Percentiles rank a stretch among this genome's conserved stretches.
Evolutionary conservation across 1,140 invertebrate genomes (phyloP).

Genomic region (Heliconius himera): DNA sequence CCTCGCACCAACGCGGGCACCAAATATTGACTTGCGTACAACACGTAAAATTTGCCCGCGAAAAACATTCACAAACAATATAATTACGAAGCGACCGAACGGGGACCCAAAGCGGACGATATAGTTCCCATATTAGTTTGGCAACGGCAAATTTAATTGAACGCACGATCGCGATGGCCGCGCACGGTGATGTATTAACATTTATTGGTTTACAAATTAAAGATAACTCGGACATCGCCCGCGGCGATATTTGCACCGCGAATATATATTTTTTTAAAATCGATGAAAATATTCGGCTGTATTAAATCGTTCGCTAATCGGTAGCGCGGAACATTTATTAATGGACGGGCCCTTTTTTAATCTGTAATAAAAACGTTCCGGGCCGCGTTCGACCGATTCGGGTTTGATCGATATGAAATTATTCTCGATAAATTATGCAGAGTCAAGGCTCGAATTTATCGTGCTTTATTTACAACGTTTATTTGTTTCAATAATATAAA

Average conservation of each 20-base stretch:
- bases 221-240: slow-evolving; percentile 62
- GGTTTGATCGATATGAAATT: slow-evolving; percentile 59
- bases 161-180: slow-evolving; percentile 56
- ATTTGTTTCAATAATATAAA: slow-evolving; percentile 57
- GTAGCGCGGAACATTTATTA: slow-evolving; percentile 67
- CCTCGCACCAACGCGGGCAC: slow-evolving; percentile 49
- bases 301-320: slow-evolving; percentile 69
- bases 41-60: slow-evolving; percentile 69
- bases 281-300: slow-evolving; percentile 60
- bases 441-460: slow-evolving; percentile 60
- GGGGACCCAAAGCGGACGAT: slow-evolving; percentile 54
- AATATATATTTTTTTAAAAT: slow-evolving; percentile 51
- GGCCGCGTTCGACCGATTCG: slow-evolving; percentile 45
- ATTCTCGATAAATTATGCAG: slow-evolving; percentile 64
- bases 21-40: slow-evolving; percentile 75
- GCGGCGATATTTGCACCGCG: slow-evolving; percentile 49
- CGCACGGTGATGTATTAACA: slow-evolving; percentile 73
- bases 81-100: slow-evolving; percentile 63
- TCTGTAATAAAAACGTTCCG: slow-evolving; percentile 49
- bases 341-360: slow-evolving; percentile 54
- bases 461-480: slow-evolving; percentile 56
- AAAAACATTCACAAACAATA: slow-evolving; percentile 77
- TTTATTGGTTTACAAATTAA: slow-evolving; percentile 79
- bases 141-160: slow-evolving; percentile 74
- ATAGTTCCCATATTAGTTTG: slow-evolving; percentile 78